These are phyloP conservation scores for Stylophora pistillata DNA, from an alignment of 64 coral and sea anemone genomes.

Conservation along the genomic window DNA sequence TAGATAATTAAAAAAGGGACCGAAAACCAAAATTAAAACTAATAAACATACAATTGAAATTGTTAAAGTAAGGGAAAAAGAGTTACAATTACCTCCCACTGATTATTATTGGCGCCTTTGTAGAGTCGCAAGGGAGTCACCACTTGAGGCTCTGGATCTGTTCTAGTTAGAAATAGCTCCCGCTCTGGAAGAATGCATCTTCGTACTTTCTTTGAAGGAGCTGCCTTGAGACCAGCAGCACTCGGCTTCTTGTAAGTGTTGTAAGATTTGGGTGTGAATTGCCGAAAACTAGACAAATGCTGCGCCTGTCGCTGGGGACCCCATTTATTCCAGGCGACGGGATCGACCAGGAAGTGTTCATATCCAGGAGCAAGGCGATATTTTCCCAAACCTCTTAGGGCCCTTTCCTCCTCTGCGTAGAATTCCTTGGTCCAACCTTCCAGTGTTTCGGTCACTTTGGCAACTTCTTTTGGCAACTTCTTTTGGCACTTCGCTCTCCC, in stretches of 20 bases:
- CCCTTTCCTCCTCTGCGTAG: slow-evolving; percentile 47
- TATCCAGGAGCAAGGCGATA: slow-evolving; percentile 53
- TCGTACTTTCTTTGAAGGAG: slow-evolving; percentile 6
- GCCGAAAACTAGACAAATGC: slow-evolving; percentile 22
- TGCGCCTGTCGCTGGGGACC: slow-evolving; percentile 39
- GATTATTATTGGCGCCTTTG: slow-evolving; percentile 23
- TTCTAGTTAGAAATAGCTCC: slow-evolving; percentile 30
- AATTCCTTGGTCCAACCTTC: slow-evolving; percentile 44
- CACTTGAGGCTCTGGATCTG: too few relatives aligned
- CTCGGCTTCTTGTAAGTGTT: too few relatives aligned
- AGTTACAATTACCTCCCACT: slow-evolving; percentile 54
- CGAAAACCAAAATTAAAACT: slow-evolving; percentile 37
- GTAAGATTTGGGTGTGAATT: slow-evolving; percentile 47
- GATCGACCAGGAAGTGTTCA: slow-evolving; percentile 39
- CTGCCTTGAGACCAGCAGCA: slow-evolving; percentile 35
- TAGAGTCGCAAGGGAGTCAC: slow-evolving; percentile 1
- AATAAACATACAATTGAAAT: slow-evolving; percentile 56
- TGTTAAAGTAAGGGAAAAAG: slow-evolving; percentile 47
- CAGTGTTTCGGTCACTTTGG: slow-evolving; percentile 22
- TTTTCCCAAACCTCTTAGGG: slow-evolving; percentile 48
- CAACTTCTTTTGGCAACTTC: slow-evolving; percentile 38
- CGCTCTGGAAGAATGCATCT: slow-evolving; percentile 44
- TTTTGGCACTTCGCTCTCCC: slow-evolving; percentile 54
- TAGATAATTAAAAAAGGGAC: slow-evolving; percentile 27
- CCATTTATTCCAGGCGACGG: slow-evolving; percentile 61